Evolutionary conservation across 30 jellyfish, hydroid and myxozoan species (phyloP).

Genomic region (Aurelia sp.): DNA sequence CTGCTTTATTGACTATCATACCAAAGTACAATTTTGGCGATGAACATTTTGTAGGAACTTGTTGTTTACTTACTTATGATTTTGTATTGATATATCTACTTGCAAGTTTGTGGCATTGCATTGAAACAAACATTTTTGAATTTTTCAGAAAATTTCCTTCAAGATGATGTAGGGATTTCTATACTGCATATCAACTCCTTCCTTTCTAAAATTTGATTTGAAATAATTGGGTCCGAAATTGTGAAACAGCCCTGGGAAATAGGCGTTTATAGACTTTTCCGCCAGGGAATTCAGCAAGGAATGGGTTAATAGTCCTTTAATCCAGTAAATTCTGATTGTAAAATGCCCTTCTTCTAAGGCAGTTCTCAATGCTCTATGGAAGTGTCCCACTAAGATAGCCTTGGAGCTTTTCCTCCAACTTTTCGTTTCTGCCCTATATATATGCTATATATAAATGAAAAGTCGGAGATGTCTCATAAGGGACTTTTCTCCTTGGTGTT

Average conservation of each 20-base stretch:
- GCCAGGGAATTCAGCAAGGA: conserved; percentile 41
- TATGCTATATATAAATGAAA: too few relatives aligned
- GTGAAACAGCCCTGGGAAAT: conserved; percentile 12
- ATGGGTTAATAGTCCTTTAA: conserved; percentile 11
- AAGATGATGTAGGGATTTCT: background rate
- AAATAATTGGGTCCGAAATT: conserved; percentile 7
- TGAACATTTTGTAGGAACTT: background rate
- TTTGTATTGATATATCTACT: conserved; percentile 1
- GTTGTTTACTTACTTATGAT: background rate
- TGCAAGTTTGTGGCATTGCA: background rate
- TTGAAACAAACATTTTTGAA: conserved; percentile 13
- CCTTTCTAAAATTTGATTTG: conserved; percentile 20
- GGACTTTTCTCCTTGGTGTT: too few relatives aligned
- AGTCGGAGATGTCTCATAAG: too few relatives aligned
- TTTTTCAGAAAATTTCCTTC: conserved; percentile 22
- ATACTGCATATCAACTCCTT: conserved; percentile 25
- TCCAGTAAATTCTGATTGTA: too few relatives aligned
- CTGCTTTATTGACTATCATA: conserved; percentile 10
- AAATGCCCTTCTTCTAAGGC: too few relatives aligned
- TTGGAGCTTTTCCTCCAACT: too few relatives aligned
- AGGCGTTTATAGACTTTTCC: background rate
- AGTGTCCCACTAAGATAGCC: too few relatives aligned
- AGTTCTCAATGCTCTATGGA: too few relatives aligned
- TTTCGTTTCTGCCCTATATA: too few relatives aligned
- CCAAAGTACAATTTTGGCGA: conserved; percentile 24